Percentiles rank a stretch among this genome's conserved stretches.
phyloP scores from a whole-genome alignment of 2,113 vertebrate genomes.

The Arizona elegans region DNA sequence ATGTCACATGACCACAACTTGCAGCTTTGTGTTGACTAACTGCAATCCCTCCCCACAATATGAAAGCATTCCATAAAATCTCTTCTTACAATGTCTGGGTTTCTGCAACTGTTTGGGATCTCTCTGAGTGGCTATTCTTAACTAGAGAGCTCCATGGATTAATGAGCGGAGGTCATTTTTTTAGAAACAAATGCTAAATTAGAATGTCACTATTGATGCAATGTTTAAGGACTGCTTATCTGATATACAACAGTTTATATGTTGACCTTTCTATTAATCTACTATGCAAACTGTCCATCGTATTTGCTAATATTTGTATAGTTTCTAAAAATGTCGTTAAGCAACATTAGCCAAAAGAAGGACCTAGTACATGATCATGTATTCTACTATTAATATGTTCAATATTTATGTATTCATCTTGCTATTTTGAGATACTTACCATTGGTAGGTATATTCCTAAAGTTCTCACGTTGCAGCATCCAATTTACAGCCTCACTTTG shows the following conservation, averaged over 20 bases:
- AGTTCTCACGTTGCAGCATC: slow-evolving; percentile 76
- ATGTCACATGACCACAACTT: background rate
- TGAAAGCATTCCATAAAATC: background rate
- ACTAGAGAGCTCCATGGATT: background rate
- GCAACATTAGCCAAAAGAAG: background rate
- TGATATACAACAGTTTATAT: background rate
- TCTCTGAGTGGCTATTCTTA: background rate
- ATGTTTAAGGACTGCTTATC: background rate
- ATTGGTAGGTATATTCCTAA: slow-evolving; percentile 39
- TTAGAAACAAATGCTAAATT: background rate
- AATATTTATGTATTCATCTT: background rate
- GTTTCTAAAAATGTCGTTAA: background rate
- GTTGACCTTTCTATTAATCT: background rate
- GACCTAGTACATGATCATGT: background rate
- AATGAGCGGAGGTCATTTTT: background rate
- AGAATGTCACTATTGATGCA: background rate
- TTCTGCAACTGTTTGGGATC: background rate
- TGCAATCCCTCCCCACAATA: background rate
- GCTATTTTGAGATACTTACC: slow-evolving; percentile 65
- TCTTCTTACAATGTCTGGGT: background rate
- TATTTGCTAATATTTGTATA: background rate
- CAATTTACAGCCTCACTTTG: slow-evolving; percentile 79
- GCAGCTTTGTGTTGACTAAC: background rate
- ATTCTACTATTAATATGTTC: background rate
- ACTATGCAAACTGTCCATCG: background rate